These are phyloP conservation scores for Paraescarpia echinospica DNA, from an alignment of 1,140 invertebrate genomes.

Conservation along the genomic window DNA sequence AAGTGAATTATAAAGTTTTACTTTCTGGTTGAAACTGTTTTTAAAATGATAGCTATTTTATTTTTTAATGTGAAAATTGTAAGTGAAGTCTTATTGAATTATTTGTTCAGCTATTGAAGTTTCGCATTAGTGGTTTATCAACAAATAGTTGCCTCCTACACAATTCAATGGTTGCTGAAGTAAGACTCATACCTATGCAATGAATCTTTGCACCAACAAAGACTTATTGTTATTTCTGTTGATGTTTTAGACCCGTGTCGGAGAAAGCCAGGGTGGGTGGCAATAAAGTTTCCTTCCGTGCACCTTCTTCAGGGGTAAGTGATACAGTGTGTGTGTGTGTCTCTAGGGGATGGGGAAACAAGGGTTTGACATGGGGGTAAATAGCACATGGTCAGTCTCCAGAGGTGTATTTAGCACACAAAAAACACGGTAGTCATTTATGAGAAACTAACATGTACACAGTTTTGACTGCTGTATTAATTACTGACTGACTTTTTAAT, in stretches of 20 bases:
- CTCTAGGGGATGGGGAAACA: too few species aligned
- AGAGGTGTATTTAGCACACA: background rate
- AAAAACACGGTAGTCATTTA: background rate
- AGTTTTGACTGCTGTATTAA: background rate
- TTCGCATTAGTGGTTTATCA: too few species aligned
- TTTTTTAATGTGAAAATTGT: too few species aligned
- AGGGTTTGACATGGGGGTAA: background rate
- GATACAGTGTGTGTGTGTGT: background rate
- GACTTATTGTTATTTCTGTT: background rate
- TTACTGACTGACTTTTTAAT: background rate
- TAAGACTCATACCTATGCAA: too few species aligned
- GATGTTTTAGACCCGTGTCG: slow-evolving; percentile 41
- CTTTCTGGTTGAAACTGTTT: background rate
- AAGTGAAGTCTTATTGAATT: too few species aligned
- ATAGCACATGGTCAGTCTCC: background rate
- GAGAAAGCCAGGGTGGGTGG: slow-evolving; percentile 46
- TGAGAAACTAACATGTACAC: background rate
- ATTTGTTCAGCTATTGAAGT: too few species aligned
- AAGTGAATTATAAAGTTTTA: background rate
- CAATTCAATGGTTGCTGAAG: too few species aligned
- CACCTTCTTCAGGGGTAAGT: background rate
- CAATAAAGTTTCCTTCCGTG: slow-evolving; percentile 38
- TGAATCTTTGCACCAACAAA: too few species aligned
- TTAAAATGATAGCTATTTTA: too few species aligned
- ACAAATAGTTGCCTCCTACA: too few species aligned